Evolutionary conservation across 2,888 invertebrate species (phyloP), one percentile per base, ranked within the genome.

Genomic region (Lasioglossum oenotherae): DNA sequence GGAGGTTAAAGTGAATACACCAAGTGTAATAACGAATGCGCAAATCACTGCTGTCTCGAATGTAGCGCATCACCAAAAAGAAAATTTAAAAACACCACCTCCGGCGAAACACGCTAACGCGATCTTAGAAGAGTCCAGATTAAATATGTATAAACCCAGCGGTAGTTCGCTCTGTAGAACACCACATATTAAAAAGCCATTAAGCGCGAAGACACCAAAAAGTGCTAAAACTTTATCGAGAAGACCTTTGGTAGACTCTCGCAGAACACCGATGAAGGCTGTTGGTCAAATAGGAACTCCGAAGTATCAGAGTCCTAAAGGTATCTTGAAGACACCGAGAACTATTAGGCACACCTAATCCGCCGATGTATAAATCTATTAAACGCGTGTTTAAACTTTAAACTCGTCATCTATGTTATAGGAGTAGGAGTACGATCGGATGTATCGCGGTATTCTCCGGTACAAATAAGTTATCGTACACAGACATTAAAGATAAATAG

Each of bases 131-230:
- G 90, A 91, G 49, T 79, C 86, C 1, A 92, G 87, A 74, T 69
- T 91, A 5, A 93, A 91, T 84, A 71, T 88, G 23, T 89, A 91
- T 44, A 91, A 92, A 67, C 71, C 84, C 2, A 91, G 92, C 93
- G 85, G 87, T 87, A 90, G 94, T 91, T 86, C 86, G 23, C 92
- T 93, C 14, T 94, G 94, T 76, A 95, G 93, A 85, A 95, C 96
- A 4, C 97, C 97, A 4, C 96, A 96, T 74, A 96, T 97, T 88
- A 97, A 96, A 91, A 96, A 96, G 92, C 95, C 96, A 14, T 94
- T 97, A 46, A 96, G 96, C 83, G 95, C 95, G 6, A 96, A 95
- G 87, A 96, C 97, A 5, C 96, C 97, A 0, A 96, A 96, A 91
- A 95, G 95, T 86, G 94, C 96, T 27, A 95, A 95, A 84, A 94